Percentiles rank a stretch among this genome's conserved stretches.
phyloP scores from a whole-genome alignment of 2,797 vertebrate species.

The Paratrypauchen microcephalus region DNA sequence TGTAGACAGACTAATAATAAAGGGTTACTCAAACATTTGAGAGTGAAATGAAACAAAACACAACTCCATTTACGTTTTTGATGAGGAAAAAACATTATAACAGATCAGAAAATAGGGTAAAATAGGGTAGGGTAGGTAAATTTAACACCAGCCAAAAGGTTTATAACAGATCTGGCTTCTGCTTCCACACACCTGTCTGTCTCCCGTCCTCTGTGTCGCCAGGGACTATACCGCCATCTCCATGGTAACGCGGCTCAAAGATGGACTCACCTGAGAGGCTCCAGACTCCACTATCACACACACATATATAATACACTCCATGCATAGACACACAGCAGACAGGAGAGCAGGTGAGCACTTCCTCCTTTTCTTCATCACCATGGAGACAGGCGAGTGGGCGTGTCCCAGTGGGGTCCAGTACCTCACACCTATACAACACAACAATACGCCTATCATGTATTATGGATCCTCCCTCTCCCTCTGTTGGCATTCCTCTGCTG shows the following conservation, averaged over 20 bases:
- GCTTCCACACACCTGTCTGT: slow-evolving; percentile 28
- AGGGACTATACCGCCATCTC: slow-evolving; percentile 53
- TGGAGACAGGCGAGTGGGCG: slow-evolving; percentile 30
- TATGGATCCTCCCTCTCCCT: slow-evolving; percentile 42
- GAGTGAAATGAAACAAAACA: too few relatives aligned
- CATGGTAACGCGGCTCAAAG: slow-evolving; percentile 45
- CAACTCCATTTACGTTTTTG: too few relatives aligned
- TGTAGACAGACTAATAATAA: too few relatives aligned
- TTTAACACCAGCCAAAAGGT: not conserved
- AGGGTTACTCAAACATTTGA: too few relatives aligned
- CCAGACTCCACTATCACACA: slow-evolving; percentile 31
- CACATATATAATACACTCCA: not conserved
- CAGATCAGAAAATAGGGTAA: too few relatives aligned
- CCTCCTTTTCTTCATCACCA: slow-evolving; percentile 33
- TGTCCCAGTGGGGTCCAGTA: slow-evolving; percentile 26
- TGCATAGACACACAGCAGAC: slow-evolving; percentile 28
- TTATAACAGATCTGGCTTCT: not conserved
- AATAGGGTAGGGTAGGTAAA: too few relatives aligned
- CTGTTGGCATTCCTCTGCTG: slow-evolving; percentile 40
- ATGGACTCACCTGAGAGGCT: slow-evolving; percentile 60
- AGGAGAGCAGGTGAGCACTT: slow-evolving; percentile 35
- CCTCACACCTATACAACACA: slow-evolving; percentile 48
- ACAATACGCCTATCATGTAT: slow-evolving; percentile 44
- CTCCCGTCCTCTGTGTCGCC: slow-evolving; percentile 19
- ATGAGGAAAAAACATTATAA: too few relatives aligned